phyloP scores from a whole-genome alignment of 1,140 invertebrate species.

The Matsumurasca onukii region DNA sequence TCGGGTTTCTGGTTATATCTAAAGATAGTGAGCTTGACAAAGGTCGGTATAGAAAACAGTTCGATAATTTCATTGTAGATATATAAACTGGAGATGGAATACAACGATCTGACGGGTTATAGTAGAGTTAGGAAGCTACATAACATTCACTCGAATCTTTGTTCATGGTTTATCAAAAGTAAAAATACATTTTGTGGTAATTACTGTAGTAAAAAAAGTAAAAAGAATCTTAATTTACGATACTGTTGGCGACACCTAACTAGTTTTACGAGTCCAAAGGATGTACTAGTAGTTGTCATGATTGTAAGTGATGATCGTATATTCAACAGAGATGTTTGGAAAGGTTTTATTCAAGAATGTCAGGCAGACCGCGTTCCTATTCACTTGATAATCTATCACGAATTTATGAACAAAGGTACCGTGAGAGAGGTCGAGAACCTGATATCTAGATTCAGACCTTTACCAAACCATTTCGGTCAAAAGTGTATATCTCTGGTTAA shows the following conservation, averaged over 20 bases:
- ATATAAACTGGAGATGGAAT: no score
- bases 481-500: neutral
- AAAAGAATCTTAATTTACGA: neutral
- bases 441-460: neutral
- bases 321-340: neutral
- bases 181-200: conserved; percentile 4
- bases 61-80: conserved; percentile 40
- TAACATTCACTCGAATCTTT: neutral
- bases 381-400: neutral
- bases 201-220: neutral
- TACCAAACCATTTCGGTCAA: neutral
- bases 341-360: neutral
- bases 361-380: neutral
- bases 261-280: neutral
- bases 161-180: neutral
- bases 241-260: neutral
- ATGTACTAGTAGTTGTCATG: neutral
- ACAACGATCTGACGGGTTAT: neutral
- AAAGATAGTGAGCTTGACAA: conserved; percentile 41
- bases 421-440: neutral
- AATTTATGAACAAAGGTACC: neutral
- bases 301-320: neutral
- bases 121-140: no score
- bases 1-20: conserved; percentile 43
- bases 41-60: conserved; percentile 41